Evolutionary conservation across 1,140 invertebrate species (phyloP), one percentile per base, ranked within the genome.

Genomic region (Orius insidiosus): DNA sequence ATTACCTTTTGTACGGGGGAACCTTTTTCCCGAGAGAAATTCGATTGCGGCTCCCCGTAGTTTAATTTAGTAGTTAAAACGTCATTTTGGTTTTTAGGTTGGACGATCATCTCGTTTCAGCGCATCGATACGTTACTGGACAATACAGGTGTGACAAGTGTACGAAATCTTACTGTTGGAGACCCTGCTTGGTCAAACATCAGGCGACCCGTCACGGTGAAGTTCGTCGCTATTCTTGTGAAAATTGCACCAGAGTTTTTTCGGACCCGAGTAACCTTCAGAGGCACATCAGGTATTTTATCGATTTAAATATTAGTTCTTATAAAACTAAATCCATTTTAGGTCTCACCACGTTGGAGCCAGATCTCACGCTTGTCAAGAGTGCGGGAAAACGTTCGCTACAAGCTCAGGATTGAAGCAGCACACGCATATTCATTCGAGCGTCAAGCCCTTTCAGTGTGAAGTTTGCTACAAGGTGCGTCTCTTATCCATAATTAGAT

Each of bases 391-490:
- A 68, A 95, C 93, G 37, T 98, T 98, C 64, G 89, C 85, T 7
- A 95, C 92, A 15, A 89, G 85, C 41, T 94, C 88, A 37, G 96
- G 96, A 6, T 70, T 99, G 30, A 99, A 98, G 64, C 96, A 99
- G 63, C 96, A 99, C 68, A 93, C 89, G 16, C 95, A 98, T 67
- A 99, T 99, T 51, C 96, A 99, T 69, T 94, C 87, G 55, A 93
- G 85, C 56, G 80, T 96, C 38, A 99, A 99, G 64, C 96, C 95
- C 2, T 98, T 98, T 64, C 82, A 85, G 68, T 95, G 88, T 63
- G 85, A 92, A 62, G 86, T 90, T 41, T 86, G 82, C 64, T 78
- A 76, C 55, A 86, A 86, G 68, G 74, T 75, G 53, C 61, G 59
- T 51, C 46, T 37, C 46, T 34, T 18, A 43, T 43, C 41, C 18